Evolutionary conservation across 1,140 invertebrate species (phyloP), one percentile per base, ranked within the genome.

Genomic region (Drosophila elegans): DNA sequence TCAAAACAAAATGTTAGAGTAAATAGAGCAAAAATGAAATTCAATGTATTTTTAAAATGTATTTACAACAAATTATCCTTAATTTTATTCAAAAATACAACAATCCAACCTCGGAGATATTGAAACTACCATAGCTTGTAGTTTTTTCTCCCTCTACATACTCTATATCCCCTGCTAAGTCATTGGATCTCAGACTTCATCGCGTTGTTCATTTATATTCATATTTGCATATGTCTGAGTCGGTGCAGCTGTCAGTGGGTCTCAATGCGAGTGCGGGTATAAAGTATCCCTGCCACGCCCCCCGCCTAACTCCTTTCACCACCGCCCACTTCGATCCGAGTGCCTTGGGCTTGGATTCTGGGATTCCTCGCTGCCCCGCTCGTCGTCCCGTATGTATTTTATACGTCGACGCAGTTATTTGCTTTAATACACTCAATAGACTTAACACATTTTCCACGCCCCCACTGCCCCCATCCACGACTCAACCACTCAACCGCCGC

Each of bases 341-440:
- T 46, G 69, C 67, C 59, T 27, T 49, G 52, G 61, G 62, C 42
- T 51, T 51, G 16, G 52, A 41, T 39, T 72, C 42, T 51, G 34
- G 16, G 52, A 41, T 39, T 72, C 41, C 63, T 13, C 41, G 42
- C 36, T 57, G 52, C 63, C 16, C 16, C 16, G 16, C 16, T 21
- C 49, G 42, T 55, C 59, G 34, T 62, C 41, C 36, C 67, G 74
- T 61, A 73, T 88, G 83, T 86, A 86, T 88, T 88, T 88, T 77
- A 88, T 88, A 76, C 79, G 79, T 73, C 85, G 63, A 77, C 74
- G 84, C 80, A 89, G 84, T 89, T 89, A 89, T 89, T 89, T 88
- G 84, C 84, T 89, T 89, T 88, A 88, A 88, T 88, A 88, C 84
- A 88, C 84, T 88, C 84, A 88, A 88, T 88, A 89, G 84, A 88